A percentile compares a stretch with the other conserved stretches of the same genome.
Conservation (phyloP, 2,113 vertebrate genomes). For the Hymenochirus boettgeri region DNA sequence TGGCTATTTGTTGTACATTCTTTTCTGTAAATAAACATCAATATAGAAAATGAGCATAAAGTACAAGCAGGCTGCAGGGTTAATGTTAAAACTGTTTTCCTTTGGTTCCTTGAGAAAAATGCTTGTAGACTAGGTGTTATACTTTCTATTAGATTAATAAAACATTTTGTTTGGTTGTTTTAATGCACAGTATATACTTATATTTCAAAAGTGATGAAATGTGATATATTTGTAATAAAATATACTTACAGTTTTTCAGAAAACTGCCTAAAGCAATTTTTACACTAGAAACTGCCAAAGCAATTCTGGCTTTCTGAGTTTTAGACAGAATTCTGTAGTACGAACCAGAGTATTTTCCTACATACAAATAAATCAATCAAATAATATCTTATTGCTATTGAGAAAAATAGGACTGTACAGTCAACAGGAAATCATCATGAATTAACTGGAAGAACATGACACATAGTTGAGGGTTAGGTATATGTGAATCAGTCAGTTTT, state of each 20-base stretch:
- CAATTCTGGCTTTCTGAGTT: not conserved
- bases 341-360: too few relatives aligned
- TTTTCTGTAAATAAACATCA: not conserved
- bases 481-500: too few relatives aligned
- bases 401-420: too few relatives aligned
- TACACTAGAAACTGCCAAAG: constrained; percentile 10
- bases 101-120: not conserved
- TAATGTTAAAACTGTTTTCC: not conserved
- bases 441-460: too few relatives aligned
- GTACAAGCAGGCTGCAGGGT: not conserved
- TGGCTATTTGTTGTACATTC: not conserved
- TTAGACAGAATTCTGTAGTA: too few relatives aligned
- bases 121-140: not conserved
- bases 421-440: too few relatives aligned
- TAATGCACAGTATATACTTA: not conserved
- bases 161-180: constrained; percentile 14
- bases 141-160: constrained; percentile 1
- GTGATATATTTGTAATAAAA: constrained; percentile 18
- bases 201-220: constrained; percentile 10
- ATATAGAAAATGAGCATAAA: not conserved
- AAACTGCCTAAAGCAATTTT: constrained; percentile 6
- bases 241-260: constrained; percentile 3
- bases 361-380: too few relatives aligned
- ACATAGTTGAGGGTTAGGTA: too few relatives aligned
- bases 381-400: too few relatives aligned